Base-by-base conservation (phyloP, 2,888 invertebrate genomes). In the Dryobotodes eremita region DNA sequence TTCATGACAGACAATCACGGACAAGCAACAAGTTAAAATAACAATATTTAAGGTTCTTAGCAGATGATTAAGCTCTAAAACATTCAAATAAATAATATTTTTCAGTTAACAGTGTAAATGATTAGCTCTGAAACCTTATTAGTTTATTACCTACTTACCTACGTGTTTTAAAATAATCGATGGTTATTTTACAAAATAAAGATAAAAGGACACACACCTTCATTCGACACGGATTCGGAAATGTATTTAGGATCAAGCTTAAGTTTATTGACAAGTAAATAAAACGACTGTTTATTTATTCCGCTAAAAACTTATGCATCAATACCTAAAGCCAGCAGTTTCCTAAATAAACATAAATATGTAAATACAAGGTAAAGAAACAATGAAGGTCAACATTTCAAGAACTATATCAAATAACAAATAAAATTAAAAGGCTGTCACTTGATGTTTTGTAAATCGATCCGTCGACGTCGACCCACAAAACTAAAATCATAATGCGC, bases 361-460 rank as follows among this genome's bases (percentile, higher is more conserved):
- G 2, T 42, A 42, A 61, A 26, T 48, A 59, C 50, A 77, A 71
- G 64, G 20, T 65, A 20, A 70, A 15, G 15, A 17, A 55, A 64
- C 46, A 72, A 77, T 59, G 59, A 36, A 68, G 66, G 50, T 64
- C 48, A 48, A n/a, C 1, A 55, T 50, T 71, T 55, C 26, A 62
- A 75, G 48, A 66, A 26, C 17, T 62, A 61, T 62, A 65, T 72
- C 55, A 61, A 69, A 71, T 65, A 36, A 26, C 68, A 46, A 66
- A 61, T 75, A 55, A 73, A 64, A 61, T 57, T 36, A 26, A 65
- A 73, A 84, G 66, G 42, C 55, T 53, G 68, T 20, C 68, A 79
- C 42, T 64, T 66, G 17, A 68, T 68, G 66, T 87, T 79, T 71
- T 74, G 75, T 66, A 72, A 82, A 80, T 76, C 17, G 71, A 85